Conservation (phyloP, 2,113 vertebrate genomes). For the Alligator sinensis region DNA sequence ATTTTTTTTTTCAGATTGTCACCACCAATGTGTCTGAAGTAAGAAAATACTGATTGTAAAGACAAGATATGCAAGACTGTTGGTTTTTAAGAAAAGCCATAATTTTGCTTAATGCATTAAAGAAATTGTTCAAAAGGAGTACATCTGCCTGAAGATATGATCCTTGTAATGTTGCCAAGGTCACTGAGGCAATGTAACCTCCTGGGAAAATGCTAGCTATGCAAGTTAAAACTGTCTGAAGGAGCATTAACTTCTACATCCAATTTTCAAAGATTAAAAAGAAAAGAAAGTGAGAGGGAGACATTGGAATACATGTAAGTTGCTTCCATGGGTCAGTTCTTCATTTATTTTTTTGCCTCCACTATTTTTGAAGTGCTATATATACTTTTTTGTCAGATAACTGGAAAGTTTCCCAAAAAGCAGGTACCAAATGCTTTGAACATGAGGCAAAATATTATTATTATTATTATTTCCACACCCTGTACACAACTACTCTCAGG, state of each 20-base stretch:
- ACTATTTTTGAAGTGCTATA: background rate
- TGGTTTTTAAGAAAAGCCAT: background rate
- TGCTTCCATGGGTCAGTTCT: background rate
- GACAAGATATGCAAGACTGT: background rate
- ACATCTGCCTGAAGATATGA: background rate
- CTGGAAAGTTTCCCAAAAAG: background rate
- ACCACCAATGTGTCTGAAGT: background rate
- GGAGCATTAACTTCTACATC: background rate
- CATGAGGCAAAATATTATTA: background rate
- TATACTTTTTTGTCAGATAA: background rate
- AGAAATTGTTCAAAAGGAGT: background rate
- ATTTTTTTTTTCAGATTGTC: background rate
- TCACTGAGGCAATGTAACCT: background rate
- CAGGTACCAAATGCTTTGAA: background rate
- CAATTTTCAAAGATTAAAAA: background rate
- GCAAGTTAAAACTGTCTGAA: background rate
- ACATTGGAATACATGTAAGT: background rate
- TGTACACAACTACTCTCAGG: no score
- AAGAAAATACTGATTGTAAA: background rate
- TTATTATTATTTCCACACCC: no score
- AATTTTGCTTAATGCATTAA: background rate
- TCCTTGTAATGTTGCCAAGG: background rate
- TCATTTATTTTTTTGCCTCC: background rate
- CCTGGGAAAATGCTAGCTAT: background rate
- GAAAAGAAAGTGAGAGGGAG: background rate